Evolutionary conservation across 2,797 vertebrate genomes (phyloP).

Genomic region (Fratercula arctica): DNA sequence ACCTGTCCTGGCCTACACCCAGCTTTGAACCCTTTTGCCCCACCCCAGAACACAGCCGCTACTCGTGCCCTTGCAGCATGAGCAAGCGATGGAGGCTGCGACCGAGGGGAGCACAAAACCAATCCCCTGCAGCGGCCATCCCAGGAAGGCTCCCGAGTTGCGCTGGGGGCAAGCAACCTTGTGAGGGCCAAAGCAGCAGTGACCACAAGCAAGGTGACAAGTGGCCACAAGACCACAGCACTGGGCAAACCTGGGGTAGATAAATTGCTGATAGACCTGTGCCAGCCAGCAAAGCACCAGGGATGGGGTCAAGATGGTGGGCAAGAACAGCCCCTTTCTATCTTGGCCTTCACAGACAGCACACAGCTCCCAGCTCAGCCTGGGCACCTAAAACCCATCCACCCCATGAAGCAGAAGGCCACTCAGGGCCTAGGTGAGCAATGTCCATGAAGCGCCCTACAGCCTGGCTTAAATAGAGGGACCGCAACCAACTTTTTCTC

Average conservation of each 20-base stretch:
- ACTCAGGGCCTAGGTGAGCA: background rate
- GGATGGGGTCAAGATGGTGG: background rate
- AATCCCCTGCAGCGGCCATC: accelerated
- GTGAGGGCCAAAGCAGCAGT: accelerated
- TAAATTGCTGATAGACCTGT: background rate
- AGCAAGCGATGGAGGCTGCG: background rate
- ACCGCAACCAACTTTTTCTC: background rate
- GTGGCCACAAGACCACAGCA: too few relatives aligned
- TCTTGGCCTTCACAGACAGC: background rate
- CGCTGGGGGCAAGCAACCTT: too few relatives aligned
- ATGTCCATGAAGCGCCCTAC: background rate
- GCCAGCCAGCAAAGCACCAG: background rate
- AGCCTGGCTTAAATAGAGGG: background rate
- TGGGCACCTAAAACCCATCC: background rate
- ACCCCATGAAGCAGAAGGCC: background rate
- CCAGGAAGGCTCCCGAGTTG: background rate
- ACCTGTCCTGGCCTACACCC: background rate
- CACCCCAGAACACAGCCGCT: background rate
- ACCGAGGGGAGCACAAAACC: accelerated
- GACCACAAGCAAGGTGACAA: too few relatives aligned
- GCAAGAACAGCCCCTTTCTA: background rate
- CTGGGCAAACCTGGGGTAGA: background rate
- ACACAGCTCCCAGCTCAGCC: too few relatives aligned
- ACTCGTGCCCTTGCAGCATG: accelerated
- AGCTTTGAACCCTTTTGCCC: background rate